phyloP scores from a whole-genome alignment of 1,140 invertebrate species.

The Zaprionus taronus region DNA sequence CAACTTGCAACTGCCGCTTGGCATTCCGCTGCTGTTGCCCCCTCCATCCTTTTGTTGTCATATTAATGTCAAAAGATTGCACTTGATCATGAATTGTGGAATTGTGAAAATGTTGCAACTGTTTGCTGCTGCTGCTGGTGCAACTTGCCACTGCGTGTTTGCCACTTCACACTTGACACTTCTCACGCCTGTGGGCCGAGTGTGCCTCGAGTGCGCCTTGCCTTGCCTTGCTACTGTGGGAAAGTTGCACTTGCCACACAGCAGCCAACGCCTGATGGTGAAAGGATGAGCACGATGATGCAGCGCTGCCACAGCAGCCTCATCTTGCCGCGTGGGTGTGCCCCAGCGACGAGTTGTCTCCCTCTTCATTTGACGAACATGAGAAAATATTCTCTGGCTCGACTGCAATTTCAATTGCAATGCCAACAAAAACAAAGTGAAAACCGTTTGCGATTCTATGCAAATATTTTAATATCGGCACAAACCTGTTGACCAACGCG shows the following conservation, averaged over 20 bases:
- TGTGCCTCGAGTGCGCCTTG: constrained; percentile 17
- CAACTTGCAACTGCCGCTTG: constrained; percentile 21
- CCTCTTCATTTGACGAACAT: constrained; percentile 35
- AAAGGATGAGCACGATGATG: constrained; percentile 44
- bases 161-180: constrained; percentile 65
- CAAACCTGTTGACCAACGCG: constrained; percentile 19
- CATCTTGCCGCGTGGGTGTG: constrained; percentile 29
- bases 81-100: constrained; percentile 80
- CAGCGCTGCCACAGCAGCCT: constrained; percentile 8
- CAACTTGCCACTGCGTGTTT: constrained; percentile 56
- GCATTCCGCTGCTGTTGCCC: neutral
- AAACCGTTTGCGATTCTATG: constrained; percentile 24
- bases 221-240: constrained; percentile 41
- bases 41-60: constrained; percentile 65
- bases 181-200: constrained; percentile 21
- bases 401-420: constrained; percentile 34
- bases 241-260: constrained; percentile 38
- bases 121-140: constrained; percentile 13
- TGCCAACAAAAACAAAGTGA: constrained; percentile 33
- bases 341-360: neutral
- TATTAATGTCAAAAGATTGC: constrained; percentile 83
- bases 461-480: constrained; percentile 38
- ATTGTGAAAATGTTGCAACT: constrained; percentile 34
- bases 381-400: constrained; percentile 35
- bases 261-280: constrained; percentile 25